Base-by-base conservation (phyloP, 2,888 invertebrate species). In the Digitonthophagus gazella region DNA sequence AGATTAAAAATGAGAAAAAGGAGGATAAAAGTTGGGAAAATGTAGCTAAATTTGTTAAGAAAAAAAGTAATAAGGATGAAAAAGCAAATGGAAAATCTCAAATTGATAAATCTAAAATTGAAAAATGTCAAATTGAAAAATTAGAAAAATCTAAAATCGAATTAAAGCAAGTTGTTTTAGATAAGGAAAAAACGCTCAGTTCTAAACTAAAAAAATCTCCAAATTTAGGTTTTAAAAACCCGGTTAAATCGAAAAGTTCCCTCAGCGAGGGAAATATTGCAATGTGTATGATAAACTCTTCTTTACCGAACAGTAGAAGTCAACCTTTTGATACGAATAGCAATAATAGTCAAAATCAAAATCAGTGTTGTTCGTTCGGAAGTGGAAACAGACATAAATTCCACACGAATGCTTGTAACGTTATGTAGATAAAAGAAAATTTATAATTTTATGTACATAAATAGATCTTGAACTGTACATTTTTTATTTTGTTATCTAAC, bases 291-390 rank as follows among this genome's bases (percentile, higher is more conserved):
- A 18, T 18, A 55, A 54, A 19, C 6, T 44, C 44, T 18, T 16
- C 15, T 28, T 58, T 22, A 15, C 58, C 58, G n/a, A 58, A 20
- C n/a, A 66, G 22, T n/a, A 16, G 16, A 20, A 15, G 55, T 61
- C 61, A 61, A 20, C 18, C 61, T n/a, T 61, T 61, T 61, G 54
- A 64, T 15, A 64, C 16, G 11, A 20, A 64, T 22, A 64, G 64
- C 64, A 64, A 64, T 54, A 64, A 64, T 22, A 64, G 64, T 77
- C 78, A 67, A 77, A 76, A 69, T 2, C 81, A 82, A 58, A 84
- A 84, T 67, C 85, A 85, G 55, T 86, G 86, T 70, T 86, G 86
- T 76, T 83, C 84, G 4, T 86, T 86, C 22, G 28, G 55, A 72
- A 81, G 78, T 4, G 64, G 81, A 1, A 82, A 83, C 65, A 84